Evolutionary conservation across 2,888 invertebrate species (phyloP).

Genomic region (Hofmannophila pseudospretella): DNA sequence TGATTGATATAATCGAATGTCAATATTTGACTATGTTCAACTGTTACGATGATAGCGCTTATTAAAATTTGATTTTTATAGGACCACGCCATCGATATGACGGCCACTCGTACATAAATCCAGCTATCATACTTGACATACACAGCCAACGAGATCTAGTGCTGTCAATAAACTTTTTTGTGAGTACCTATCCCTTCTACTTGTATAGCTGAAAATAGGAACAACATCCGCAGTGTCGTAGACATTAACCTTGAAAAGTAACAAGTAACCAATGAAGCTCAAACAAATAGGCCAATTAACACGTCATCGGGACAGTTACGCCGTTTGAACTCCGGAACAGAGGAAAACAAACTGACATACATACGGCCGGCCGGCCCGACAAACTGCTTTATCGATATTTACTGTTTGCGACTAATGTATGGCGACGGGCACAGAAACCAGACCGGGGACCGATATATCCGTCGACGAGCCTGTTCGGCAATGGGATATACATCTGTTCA

Average conservation of each 20-base stretch:
- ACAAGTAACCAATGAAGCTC: constrained; percentile 31
- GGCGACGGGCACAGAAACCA: constrained; percentile 59
- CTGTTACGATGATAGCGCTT: constrained; percentile 5
- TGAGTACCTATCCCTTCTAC: too few species aligned
- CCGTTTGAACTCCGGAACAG: constrained; percentile 20
- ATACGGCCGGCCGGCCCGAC: constrained; percentile 40
- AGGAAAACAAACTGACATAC: constrained; percentile 50
- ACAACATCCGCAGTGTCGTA: not conserved
- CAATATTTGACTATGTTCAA: constrained; percentile 10
- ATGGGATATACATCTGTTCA: constrained; percentile 30
- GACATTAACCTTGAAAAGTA: constrained; percentile 44
- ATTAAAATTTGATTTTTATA: constrained; percentile 7
- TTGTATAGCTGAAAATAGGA: not conserved
- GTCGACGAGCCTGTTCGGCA: constrained; percentile 34
- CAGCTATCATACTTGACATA: too few species aligned
- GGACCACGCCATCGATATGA: not conserved
- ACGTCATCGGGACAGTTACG: constrained; percentile 26
- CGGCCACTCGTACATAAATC: too few species aligned
- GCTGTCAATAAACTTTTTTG: too few species aligned
- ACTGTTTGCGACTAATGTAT: constrained; percentile 54
- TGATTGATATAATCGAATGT: constrained; percentile 37
- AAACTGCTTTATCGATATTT: constrained; percentile 50
- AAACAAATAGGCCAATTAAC: constrained; percentile 29
- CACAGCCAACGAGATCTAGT: too few species aligned
- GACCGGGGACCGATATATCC: constrained; percentile 41